These are phyloP conservation scores for Leptinotarsa lineolata DNA, from an alignment of 1,140 invertebrate species.

Conservation along the genomic window DNA sequence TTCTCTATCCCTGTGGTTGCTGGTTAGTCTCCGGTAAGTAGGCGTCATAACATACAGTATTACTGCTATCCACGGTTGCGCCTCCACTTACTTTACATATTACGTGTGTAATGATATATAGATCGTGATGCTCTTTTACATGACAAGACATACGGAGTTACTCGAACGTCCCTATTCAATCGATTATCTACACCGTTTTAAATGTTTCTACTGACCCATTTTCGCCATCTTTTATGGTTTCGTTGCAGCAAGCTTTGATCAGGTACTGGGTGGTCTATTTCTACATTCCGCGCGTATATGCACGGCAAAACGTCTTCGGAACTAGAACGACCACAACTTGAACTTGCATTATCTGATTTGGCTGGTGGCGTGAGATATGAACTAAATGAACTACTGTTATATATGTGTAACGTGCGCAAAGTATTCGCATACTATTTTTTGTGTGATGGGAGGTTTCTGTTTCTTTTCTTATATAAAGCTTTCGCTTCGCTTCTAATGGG, in stretches of 20 bases:
- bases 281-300: neutral
- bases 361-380: neutral
- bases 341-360: neutral
- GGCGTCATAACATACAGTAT: conserved; percentile 28
- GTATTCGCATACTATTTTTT: too few species aligned
- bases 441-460: too few species aligned
- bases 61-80: conserved; percentile 25
- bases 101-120: conserved; percentile 28
- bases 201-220: conserved; percentile 11
- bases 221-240: conserved; percentile 5
- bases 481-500: too few species aligned
- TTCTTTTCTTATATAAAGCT: too few species aligned
- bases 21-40: conserved; percentile 19
- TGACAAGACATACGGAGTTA: conserved; percentile 15
- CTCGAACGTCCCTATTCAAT: conserved; percentile 19
- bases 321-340: conserved; percentile 4
- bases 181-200: conserved; percentile 21
- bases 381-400: neutral
- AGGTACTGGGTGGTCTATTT: conserved; percentile 1
- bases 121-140: conserved; percentile 22
- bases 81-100: conserved; percentile 29
- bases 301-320: neutral
- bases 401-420: too few species aligned
- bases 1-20: conserved; percentile 21
- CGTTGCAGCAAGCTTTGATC: too few species aligned